Conservation (phyloP, 2,797 vertebrate species). For the Dendrocincla fuliginosa region DNA sequence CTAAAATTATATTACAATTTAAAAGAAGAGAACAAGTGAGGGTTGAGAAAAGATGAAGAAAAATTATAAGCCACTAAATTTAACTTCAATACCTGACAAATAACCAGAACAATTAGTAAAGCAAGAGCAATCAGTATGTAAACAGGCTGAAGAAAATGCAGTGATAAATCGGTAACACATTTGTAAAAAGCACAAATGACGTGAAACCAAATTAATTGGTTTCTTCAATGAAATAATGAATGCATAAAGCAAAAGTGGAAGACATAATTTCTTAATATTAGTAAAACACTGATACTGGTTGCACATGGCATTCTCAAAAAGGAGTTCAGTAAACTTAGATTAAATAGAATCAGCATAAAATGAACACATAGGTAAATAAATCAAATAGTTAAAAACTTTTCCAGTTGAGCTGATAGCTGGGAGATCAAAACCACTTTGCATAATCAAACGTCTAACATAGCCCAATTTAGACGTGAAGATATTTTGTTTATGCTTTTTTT, state of each 20-base stretch:
- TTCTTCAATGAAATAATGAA: constrained; percentile 22
- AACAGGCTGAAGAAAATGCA: constrained; percentile 32
- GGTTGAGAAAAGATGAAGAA: neutral
- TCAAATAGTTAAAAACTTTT: constrained; percentile 1
- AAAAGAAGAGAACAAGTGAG: neutral
- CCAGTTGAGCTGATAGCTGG: neutral
- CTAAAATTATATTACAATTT: neutral
- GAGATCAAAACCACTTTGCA: neutral
- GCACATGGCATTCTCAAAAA: neutral
- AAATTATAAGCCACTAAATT: constrained; percentile 40
- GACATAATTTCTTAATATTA: neutral
- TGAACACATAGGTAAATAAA: constrained; percentile 2
- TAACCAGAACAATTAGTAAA: constrained; percentile 59
- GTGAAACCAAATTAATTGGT: constrained; percentile 44
- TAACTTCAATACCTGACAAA: constrained; percentile 45
- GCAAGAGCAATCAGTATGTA: constrained; percentile 49
- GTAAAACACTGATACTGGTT: neutral
- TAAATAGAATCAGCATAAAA: neutral
- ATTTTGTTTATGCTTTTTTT: neutral
- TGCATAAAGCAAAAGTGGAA: neutral
- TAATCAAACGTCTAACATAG: neutral
- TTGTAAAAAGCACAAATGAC: constrained; percentile 52
- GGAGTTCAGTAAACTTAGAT: neutral
- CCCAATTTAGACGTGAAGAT: neutral
- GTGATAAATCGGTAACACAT: constrained; percentile 13